A percentile compares a stretch with the other conserved stretches of the same genome.
phyloP scores from a whole-genome alignment of 2,797 vertebrate species.

The Glossophaga mutica region DNA sequence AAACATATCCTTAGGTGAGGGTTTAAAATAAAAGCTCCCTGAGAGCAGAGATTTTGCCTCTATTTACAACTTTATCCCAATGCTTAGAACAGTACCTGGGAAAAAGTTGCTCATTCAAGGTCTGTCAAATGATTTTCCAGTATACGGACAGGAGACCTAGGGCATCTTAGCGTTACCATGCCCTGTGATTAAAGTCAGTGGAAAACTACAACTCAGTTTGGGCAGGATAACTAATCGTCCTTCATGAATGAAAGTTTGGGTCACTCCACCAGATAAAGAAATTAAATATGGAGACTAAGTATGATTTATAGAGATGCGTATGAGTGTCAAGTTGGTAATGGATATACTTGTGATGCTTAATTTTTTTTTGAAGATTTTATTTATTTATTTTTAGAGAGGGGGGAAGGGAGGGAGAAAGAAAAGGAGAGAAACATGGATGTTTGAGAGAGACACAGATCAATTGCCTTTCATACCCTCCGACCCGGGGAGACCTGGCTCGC shows the following conservation, averaged over 20 bases:
- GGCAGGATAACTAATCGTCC: neutral
- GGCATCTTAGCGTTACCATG: neutral
- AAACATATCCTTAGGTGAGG: neutral
- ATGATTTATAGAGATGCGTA: neutral
- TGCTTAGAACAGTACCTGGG: neutral
- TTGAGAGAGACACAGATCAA: no score
- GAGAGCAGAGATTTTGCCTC: neutral
- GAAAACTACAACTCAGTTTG: neutral
- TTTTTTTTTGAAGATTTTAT: neutral
- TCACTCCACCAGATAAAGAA: neutral
- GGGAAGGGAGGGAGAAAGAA: no score
- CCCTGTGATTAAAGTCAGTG: neutral
- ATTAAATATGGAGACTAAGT: neutral
- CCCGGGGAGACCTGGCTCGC: no score
- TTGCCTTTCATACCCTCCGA: no score
- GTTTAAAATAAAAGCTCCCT: neutral
- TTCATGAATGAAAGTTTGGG: neutral
- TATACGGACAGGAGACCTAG: neutral
- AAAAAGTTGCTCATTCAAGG: neutral
- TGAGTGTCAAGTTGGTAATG: neutral
- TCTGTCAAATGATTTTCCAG: neutral
- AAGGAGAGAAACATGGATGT: no score
- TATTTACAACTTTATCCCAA: neutral
- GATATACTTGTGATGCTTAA: neutral
- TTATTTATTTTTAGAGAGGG: no score